Evolutionary conservation across 2,113 vertebrate genomes (phyloP).

Genomic region (Tyrannus savana): DNA sequence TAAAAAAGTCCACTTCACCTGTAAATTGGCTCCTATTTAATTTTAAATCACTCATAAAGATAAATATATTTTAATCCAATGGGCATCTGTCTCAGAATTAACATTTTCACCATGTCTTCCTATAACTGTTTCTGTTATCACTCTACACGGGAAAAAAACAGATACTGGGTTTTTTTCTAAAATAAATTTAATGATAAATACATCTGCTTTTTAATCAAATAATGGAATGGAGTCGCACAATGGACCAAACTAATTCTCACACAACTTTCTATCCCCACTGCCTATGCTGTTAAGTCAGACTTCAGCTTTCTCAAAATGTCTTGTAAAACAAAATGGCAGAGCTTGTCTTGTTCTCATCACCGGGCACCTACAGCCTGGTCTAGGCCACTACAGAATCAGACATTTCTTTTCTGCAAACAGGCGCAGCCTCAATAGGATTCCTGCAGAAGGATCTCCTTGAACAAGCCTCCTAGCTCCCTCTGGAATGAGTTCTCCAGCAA

Average conservation of each 20-base stretch:
- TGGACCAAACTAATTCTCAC: not conserved
- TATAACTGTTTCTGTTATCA: not conserved
- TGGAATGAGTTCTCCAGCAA: not conserved
- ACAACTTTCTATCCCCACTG: not conserved
- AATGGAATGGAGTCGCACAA: not conserved
- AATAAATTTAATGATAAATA: not conserved
- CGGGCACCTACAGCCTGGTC: not conserved
- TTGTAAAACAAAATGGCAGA: not conserved
- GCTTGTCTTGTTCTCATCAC: not conserved
- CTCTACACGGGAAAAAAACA: not conserved
- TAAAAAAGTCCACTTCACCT: not conserved
- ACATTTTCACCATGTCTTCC: not conserved
- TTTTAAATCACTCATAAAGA: not conserved
- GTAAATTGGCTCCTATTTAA: not conserved
- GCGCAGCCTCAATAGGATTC: not conserved
- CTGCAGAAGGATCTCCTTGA: not conserved
- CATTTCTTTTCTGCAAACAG: not conserved
- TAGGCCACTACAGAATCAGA: not conserved
- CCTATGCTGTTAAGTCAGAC: not conserved
- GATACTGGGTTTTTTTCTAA: not conserved
- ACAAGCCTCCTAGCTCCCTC: not conserved
- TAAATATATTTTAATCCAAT: not conserved
- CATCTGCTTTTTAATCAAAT: not conserved
- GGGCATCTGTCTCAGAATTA: not conserved
- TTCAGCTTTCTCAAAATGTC: not conserved